A percentile compares a stretch with the other conserved stretches of the same genome.
These are phyloP conservation scores for Psilopsiagon aymara DNA, from an alignment of 2,113 vertebrate genomes.

Conservation along the genomic window DNA sequence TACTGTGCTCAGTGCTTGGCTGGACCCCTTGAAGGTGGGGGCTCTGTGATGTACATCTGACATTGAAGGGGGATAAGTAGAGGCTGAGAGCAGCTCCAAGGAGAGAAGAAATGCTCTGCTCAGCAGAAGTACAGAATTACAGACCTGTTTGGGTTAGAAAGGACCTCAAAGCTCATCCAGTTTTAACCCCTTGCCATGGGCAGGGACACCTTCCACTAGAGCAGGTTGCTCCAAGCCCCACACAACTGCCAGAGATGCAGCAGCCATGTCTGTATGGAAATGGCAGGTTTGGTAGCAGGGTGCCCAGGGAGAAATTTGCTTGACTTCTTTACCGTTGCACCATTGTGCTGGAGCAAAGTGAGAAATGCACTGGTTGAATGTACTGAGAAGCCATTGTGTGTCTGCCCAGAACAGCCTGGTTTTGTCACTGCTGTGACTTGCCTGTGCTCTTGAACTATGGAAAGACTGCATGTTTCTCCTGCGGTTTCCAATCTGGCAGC, in stretches of 20 bases:
- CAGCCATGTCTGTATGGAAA: background rate
- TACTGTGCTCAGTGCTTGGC: fast-evolving
- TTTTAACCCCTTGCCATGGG: background rate
- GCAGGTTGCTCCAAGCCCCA: background rate
- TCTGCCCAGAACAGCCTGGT: background rate
- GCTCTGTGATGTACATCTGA: background rate
- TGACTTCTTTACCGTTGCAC: background rate
- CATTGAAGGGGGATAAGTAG: background rate
- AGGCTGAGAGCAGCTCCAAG: background rate
- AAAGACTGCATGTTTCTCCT: background rate
- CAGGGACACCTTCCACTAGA: background rate
- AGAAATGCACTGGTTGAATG: background rate
- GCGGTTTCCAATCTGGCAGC: fast-evolving
- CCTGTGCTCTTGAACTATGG: fast-evolving
- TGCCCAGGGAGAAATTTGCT: background rate
- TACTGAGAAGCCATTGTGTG: background rate
- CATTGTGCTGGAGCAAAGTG: background rate
- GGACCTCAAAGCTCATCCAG: background rate
- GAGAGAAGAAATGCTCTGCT: fast-evolving
- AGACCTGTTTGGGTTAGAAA: background rate
- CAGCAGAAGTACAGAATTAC: background rate
- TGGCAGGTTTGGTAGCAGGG: background rate
- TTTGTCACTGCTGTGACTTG: background rate
- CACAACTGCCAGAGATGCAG: no score
- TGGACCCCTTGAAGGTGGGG: fast-evolving